A percentile compares a stretch with the other conserved stretches of the same genome.
These are phyloP conservation scores for Colletes latitarsis DNA, from an alignment of 1,140 invertebrate species.

Conservation along the genomic window DNA sequence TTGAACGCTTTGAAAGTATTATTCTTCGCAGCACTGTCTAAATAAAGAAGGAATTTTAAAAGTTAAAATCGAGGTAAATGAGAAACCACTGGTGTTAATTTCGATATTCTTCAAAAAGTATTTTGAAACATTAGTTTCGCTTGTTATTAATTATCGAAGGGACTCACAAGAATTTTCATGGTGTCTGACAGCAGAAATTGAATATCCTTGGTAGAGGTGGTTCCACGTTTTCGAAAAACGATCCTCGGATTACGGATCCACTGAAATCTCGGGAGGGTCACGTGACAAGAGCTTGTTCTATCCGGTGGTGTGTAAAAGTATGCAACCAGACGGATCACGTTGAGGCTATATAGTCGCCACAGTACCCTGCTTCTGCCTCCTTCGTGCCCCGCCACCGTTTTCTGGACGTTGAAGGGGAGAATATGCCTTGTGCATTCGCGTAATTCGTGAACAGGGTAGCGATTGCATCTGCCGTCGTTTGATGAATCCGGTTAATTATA, in stretches of 20 bases:
- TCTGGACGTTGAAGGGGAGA: conserved; percentile 52
- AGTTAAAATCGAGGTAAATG: too few relatives aligned
- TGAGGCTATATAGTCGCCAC: conserved; percentile 62
- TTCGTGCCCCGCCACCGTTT: conserved; percentile 61
- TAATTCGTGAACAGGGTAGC: conserved; percentile 47
- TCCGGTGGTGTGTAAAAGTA: conserved; percentile 33
- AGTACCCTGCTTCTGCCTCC: conserved; percentile 51
- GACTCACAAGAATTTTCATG: conserved; percentile 65
- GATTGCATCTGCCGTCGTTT: conserved; percentile 12
- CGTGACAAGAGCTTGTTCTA: conserved; percentile 40
- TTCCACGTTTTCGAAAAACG: neutral
- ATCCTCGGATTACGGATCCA: conserved; percentile 12
- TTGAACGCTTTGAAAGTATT: too few relatives aligned
- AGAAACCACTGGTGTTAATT: too few relatives aligned
- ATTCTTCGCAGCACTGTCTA: too few relatives aligned
- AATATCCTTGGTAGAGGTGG: neutral
- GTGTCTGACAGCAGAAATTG: neutral
- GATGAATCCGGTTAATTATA: neutral
- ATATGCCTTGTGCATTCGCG: conserved; percentile 50
- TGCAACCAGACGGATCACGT: conserved; percentile 39
- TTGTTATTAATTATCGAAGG: too few relatives aligned
- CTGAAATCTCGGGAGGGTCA: conserved; percentile 11
- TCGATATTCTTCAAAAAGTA: too few relatives aligned
- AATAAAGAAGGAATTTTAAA: too few relatives aligned
- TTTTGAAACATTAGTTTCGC: too few relatives aligned